These are phyloP conservation scores for Chironomus riparius DNA, from an alignment of 2,888 invertebrate genomes.

Conservation along the genomic window DNA sequence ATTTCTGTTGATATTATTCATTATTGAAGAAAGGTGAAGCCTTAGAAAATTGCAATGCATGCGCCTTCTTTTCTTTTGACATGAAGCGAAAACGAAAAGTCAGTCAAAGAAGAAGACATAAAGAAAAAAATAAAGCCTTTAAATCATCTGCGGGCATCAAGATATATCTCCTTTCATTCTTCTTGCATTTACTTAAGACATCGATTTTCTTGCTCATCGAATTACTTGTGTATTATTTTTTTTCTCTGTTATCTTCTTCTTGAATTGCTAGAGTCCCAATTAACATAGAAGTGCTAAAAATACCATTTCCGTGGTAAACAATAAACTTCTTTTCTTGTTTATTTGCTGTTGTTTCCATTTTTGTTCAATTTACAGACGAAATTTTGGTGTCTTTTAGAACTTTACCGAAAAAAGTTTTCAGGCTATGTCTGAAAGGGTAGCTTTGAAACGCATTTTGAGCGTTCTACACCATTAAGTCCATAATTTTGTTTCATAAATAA, in stretches of 20 bases:
- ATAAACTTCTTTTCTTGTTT: not conserved
- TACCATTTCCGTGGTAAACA: not conserved
- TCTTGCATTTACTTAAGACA: conserved; percentile 1
- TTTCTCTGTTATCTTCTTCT: not conserved
- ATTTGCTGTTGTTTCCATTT: not conserved
- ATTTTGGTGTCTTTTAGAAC: not conserved
- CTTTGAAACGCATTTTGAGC: too few species aligned
- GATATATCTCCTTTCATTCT: not conserved
- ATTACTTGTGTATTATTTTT: not conserved
- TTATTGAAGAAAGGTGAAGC: not conserved
- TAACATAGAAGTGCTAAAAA: conserved; percentile 5
- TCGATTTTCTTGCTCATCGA: conserved; percentile 10
- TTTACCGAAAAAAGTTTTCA: not conserved
- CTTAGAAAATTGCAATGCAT: conserved; percentile 1
- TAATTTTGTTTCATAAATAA: too few species aligned
- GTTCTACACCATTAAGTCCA: too few species aligned
- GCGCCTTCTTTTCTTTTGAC: not conserved
- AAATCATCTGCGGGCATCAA: conserved; percentile 2
- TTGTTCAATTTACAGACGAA: not conserved
- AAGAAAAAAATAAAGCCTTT: not conserved
- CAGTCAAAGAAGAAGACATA: too few species aligned
- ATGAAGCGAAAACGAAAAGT: not conserved
- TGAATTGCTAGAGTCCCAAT: not conserved
- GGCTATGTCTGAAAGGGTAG: too few species aligned
- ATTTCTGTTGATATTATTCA: too few species aligned